A percentile compares a stretch with the other conserved stretches of the same genome.
These are phyloP conservation scores for Siniperca obscura DNA, from an alignment of 2,797 vertebrate species.

Conservation along the genomic window DNA sequence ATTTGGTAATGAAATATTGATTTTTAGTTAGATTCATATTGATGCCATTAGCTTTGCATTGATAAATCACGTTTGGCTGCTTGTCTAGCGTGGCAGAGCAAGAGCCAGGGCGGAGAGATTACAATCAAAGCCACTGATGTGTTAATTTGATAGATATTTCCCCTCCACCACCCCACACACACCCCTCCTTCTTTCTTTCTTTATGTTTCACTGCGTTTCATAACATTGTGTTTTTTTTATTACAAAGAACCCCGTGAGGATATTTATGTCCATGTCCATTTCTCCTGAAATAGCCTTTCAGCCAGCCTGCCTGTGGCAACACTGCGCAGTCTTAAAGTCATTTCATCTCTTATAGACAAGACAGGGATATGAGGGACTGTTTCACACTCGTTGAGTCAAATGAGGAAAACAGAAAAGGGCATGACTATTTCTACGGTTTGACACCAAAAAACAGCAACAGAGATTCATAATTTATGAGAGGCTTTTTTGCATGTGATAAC, in stretches of 20 bases:
- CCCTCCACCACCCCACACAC: conserved; percentile 77
- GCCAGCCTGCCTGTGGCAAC: conserved; percentile 76
- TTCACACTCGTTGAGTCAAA: conserved; percentile 79
- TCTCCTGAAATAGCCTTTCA: conserved; percentile 83
- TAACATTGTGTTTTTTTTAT: conserved; percentile 83
- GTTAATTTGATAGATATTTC: conserved; percentile 99
- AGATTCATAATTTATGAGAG: conserved; percentile 66
- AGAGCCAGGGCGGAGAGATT: conserved; percentile 93
- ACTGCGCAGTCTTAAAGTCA: conserved; percentile 76
- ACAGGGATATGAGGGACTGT: conserved; percentile 77
- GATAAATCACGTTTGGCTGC: conserved; percentile 95
- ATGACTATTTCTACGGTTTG: conserved; percentile 69
- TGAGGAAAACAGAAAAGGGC: conserved; percentile 73
- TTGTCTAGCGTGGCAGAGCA: conserved; percentile 79
- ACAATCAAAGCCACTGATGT: conserved; percentile 99
- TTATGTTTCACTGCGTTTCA: conserved; percentile 89
- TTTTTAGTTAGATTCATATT: conserved; percentile 99
- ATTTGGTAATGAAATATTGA: conserved; percentile 99
- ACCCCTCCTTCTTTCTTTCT: conserved; percentile 73
- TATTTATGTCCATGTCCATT: conserved; percentile 86
- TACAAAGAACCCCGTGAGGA: conserved; percentile 82
- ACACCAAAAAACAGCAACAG: conserved; percentile 50
- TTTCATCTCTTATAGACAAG: conserved; percentile 79
- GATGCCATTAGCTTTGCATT: conserved; percentile 99
- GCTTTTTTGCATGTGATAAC: conserved; percentile 68